Evolutionary conservation across 2,113 vertebrate genomes (phyloP), one percentile per base, ranked within the genome.

Genomic region (Hypanus sabinus): DNA sequence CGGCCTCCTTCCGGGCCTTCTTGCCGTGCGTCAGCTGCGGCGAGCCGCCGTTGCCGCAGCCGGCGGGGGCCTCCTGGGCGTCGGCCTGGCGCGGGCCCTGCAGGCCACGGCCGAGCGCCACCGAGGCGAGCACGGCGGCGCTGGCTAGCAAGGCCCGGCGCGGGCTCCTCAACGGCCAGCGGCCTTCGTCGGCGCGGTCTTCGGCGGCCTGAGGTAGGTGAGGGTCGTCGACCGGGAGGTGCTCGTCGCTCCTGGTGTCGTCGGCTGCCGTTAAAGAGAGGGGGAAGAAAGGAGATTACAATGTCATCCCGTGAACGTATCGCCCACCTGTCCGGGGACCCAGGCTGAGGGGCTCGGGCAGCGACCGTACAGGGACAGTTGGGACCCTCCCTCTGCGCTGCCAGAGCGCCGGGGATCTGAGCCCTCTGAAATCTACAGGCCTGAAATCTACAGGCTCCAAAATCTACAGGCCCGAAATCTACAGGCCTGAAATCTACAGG

Each of bases 51-150:
- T 20, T 16, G 33, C 55, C 91, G 87, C 70, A 16, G 76, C 3
- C 94, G 76, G 7, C 95, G 95, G 0, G 96, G 94, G 93, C 46
- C 46, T 46, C 46, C 46, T 46, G 46, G 77, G 30, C n/a, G 36
- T 55, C 94, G 94, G 1, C 91, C 79, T 8, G 95, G 96, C 83
- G 97, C 94, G 94, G 95, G 55, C 94, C 94, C 79, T 95, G 95
- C 94, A 96, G 94, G 60, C 96, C 95, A 0, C 97, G 97, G 10
- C 98, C 98, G 0, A 98, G 96, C 93, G 96, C 98, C 7, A 98
- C 94, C 0, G 97, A 97, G 6, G 98, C 98, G 0, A 98, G 95
- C 94, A 98, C 95, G 83, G 97, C 96, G 0, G 97, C 97, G 5
- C 96, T 95, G 0, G 95, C 96, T 8, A 98, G 95, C 93, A 98